Evolutionary conservation across 1,140 invertebrate species (phyloP), one percentile per base, ranked within the genome.

Genomic region (Halesus radiatus): DNA sequence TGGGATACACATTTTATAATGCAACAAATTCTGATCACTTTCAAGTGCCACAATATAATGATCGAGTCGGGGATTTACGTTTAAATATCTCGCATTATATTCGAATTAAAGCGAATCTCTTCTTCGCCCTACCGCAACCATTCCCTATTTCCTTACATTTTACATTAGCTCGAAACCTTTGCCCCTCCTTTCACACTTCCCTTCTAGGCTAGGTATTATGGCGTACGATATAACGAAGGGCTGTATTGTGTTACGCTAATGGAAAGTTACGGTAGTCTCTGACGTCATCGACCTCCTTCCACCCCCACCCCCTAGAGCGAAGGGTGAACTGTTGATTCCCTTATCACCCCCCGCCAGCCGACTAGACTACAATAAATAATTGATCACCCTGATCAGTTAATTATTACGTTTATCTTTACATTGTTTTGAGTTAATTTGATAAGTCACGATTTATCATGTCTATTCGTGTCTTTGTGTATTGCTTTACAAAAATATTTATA

Each of bases 161-260:
- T 13, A 6, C 18, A 22, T 60, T 23, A 60, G 10, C 22, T 60
- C 58, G 23, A 37, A 68, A 37, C 64, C 64, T 37, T 45, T 26
- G 29, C 22, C 16, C 22, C 68, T 6, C 45, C 37, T 45, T 45
- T 32, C 62, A 16, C 22, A 66, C 26, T 15, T 20, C 22, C 5
- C 15, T 60, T 26, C 37, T 45, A 45, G 37, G 37, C 56, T 60
- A 60, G 18, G n/a, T 13, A 60, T 18, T 15, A 20, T 23, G 56
- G 18, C 7, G 20, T 60, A 29, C 29, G 22, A 37, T 32, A 53
- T 72, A 72, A 72, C 22, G 45, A 72, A 72, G 45, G 68, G 15
- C 68, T 26, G 68, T 72, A 52, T 72, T 72, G 45, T 72, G 68
- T 72, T 72, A 50, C 68, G 68, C 26, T 72, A 72, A 72, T 72